phyloP scores from a whole-genome alignment of 2,113 vertebrate species.

The Rhinichthys klamathensis region DNA sequence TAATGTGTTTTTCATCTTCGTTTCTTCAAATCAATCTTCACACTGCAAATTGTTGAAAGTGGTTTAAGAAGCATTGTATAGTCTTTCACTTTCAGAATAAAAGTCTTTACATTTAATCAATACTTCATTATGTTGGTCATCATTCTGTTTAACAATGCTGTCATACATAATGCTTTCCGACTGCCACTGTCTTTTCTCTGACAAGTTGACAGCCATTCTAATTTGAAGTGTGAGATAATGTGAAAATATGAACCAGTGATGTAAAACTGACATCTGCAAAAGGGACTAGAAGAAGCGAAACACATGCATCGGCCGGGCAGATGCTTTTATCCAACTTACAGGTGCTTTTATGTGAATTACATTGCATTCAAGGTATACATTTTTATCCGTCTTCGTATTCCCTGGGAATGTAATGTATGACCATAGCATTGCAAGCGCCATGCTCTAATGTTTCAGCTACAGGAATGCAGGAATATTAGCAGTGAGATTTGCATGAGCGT shows the following conservation, averaged over 20 bases:
- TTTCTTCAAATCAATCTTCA: neutral
- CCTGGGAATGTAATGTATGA: neutral
- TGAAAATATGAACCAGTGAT: neutral
- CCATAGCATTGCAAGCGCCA: neutral
- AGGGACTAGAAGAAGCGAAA: neutral
- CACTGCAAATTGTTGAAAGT: neutral
- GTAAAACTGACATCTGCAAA: neutral
- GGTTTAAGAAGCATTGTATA: neutral
- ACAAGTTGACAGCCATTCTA: neutral
- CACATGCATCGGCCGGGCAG: neutral
- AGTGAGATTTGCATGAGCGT: neutral
- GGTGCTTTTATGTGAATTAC: neutral
- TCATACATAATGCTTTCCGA: neutral
- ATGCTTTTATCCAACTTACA: neutral
- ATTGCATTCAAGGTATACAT: neutral
- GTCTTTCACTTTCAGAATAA: neutral
- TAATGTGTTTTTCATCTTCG: neutral
- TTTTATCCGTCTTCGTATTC: neutral
- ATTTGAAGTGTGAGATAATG: slow-evolving; percentile 1
- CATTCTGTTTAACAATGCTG: neutral
- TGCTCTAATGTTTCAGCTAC: neutral
- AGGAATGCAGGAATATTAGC: neutral
- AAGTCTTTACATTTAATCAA: neutral
- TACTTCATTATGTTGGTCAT: neutral
- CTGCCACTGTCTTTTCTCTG: neutral